phyloP scores from a whole-genome alignment of 2,113 vertebrate genomes.

The Rhynchomys soricoides region DNA sequence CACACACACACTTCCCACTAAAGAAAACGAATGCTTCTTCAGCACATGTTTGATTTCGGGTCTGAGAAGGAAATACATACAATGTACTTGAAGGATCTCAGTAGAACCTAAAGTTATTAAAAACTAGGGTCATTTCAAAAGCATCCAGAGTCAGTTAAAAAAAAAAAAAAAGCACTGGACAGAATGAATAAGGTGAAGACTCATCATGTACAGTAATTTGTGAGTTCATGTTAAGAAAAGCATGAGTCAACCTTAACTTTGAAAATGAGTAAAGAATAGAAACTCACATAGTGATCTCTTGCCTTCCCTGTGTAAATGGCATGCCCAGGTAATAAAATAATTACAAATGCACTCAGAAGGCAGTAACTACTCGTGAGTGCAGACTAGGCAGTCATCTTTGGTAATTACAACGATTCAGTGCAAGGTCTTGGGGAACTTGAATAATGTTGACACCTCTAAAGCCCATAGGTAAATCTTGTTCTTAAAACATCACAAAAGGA shows the following conservation, averaged over 20 bases:
- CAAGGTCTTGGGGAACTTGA: neutral
- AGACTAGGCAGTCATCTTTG: too few species aligned
- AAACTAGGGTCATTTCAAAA: neutral
- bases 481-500: neutral
- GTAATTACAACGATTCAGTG: neutral
- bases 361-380: neutral
- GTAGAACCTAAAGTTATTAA: neutral
- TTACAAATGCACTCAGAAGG: neutral
- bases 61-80: neutral
- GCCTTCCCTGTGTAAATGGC: neutral
- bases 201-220: neutral
- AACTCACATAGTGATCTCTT: neutral
- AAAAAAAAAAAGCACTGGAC: neutral
- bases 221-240: neutral
- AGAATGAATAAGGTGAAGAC: neutral
- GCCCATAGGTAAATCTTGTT: neutral
- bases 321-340: neutral
- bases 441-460: neutral
- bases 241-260: neutral
- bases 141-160: neutral
- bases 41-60: neutral
- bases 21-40: neutral
- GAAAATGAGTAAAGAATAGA: neutral
- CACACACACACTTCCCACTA: neutral
- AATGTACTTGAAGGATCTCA: neutral